Evolutionary conservation across 2,888 invertebrate species (phyloP).

Genomic region (Hyposoter dolosus): DNA sequence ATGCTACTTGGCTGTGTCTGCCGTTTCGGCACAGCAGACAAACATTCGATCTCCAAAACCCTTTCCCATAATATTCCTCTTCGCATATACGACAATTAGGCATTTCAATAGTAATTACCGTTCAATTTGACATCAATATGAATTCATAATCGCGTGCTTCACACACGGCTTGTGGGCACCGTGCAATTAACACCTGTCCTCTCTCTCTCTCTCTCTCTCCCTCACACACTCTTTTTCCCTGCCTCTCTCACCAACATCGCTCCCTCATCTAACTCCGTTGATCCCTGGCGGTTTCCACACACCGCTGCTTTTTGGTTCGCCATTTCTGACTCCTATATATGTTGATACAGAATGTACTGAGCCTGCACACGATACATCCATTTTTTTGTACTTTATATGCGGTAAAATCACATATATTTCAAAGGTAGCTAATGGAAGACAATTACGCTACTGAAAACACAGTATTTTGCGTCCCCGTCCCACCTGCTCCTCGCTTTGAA

Average conservation of each 20-base stretch:
- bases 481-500: not conserved
- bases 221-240: constrained; percentile 23
- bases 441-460: constrained; percentile 26
- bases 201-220: not conserved
- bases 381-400: constrained; percentile 10
- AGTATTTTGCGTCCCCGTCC: not conserved
- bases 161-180: constrained; percentile 55
- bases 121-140: constrained; percentile 76
- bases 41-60: constrained; percentile 30
- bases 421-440: constrained; percentile 10
- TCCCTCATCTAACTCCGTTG: constrained; percentile 17
- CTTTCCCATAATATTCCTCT: constrained; percentile 41
- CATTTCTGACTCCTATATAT: not conserved
- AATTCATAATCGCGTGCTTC: constrained; percentile 73
- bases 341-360: not conserved
- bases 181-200: constrained; percentile 70
- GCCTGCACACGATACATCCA: not conserved
- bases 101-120: constrained; percentile 78
- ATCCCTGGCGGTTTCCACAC: constrained; percentile 34
- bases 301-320: constrained; percentile 36
- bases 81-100: constrained; percentile 78
- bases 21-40: not conserved
- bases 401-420: not conserved
- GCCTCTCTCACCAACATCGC: not conserved
- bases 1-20: constrained; percentile 20